Evolutionary conservation across 1,140 invertebrate genomes (phyloP), one percentile per base, ranked within the genome.

Genomic region (Monochamus saltuarius): DNA sequence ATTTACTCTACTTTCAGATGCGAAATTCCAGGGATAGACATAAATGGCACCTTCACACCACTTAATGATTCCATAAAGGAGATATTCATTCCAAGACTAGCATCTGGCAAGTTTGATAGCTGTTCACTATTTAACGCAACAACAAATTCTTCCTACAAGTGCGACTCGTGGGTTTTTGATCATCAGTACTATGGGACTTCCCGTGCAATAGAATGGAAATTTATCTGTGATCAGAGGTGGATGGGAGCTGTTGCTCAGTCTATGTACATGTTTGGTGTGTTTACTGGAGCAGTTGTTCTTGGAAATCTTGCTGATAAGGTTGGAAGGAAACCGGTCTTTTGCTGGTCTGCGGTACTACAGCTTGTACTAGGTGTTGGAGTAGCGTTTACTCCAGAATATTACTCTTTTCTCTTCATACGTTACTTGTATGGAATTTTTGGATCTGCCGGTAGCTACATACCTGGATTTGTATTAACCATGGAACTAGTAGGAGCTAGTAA

Each of bases 211-310:
- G 88, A 91, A 79, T 96, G 91, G 90, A 79, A 91, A 69, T 84
- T 95, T 36, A 90, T 96, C 0, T 97, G 94, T 73, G 84, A 89
- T 50, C 29, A 34, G 16, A 79, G 89, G 57, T 95, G 90, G 89
- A 87, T 89, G 82, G 85, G 88, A 2, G 87, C 92, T 1, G 74
- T 91, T 10, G 87, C 89, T 0, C 91, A 95, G 72, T 89, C 82
- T 1, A 73, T 83, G 7, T 95, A 92, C 73, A 95, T 97, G 91
- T 81, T 93, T 56, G 94, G 94, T n/a, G 90, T 93, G 8, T 90
- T 95, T 47, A 81, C 87, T 4, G 93, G 94, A 4, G 90, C 92
- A 4, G 84, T 96, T 0, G 83, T 87, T 0, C 78, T 96, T n/a
- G 92, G 93, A 7, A 87, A 87, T 13, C 74, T 95, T 66, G 91